phyloP scores from a whole-genome alignment of 2,797 vertebrate genomes.

The Morus bassanus region DNA sequence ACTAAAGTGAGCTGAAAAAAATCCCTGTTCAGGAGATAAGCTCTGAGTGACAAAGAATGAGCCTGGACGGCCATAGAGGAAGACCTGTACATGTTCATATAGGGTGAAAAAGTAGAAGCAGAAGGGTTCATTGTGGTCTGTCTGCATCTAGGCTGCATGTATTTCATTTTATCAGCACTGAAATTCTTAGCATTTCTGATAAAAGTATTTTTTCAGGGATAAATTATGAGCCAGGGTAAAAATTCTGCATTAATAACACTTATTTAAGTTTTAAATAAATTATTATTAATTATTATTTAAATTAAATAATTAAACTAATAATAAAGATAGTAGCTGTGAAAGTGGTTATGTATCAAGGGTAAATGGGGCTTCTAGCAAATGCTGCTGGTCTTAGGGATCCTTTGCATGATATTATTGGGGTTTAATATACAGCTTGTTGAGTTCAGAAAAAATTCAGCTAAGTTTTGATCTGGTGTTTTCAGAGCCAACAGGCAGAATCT shows the following conservation, averaged over 20 bases:
- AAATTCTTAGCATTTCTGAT: neutral
- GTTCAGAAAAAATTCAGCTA: neutral
- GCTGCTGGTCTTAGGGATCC: neutral
- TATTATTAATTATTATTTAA: neutral
- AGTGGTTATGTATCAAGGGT: neutral
- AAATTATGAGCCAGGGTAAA: neutral
- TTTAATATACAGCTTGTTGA: neutral
- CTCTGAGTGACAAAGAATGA: neutral
- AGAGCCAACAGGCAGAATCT: neutral
- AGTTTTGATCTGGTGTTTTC: neutral
- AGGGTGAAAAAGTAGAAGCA: neutral
- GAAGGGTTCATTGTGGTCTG: neutral
- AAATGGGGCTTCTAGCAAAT: neutral
- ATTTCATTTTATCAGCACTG: neutral
- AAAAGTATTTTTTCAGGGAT: neutral
- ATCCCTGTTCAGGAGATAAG: neutral
- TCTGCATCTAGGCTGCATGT: neutral
- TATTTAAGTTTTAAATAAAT: neutral
- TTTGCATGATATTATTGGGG: accelerated
- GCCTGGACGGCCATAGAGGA: neutral
- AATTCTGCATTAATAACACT: neutral
- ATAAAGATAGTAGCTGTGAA: neutral
- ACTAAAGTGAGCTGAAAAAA: neutral
- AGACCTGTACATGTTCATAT: neutral
- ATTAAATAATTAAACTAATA: neutral